Evolutionary conservation across 2,113 vertebrate species (phyloP).

Genomic region (Chlamydotis undulata): DNA sequence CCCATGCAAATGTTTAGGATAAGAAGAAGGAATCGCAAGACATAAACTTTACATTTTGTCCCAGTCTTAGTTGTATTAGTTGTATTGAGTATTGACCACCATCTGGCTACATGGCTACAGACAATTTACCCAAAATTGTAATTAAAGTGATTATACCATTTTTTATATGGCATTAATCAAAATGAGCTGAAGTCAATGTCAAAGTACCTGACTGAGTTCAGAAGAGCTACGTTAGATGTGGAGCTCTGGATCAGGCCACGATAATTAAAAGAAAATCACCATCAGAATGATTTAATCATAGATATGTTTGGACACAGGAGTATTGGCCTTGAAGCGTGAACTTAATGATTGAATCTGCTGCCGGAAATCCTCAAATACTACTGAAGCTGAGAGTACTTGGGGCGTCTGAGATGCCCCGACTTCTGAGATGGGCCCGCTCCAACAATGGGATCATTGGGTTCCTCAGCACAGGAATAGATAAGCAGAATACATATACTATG

Average conservation of each 20-base stretch:
- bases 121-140: background rate
- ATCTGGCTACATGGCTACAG: background rate
- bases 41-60: background rate
- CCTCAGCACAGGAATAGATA: background rate
- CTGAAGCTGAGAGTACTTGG: background rate
- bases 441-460: background rate
- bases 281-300: slow-evolving; percentile 29
- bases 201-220: background rate
- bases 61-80: background rate
- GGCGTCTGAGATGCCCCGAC: background rate
- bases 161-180: background rate
- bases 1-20: background rate
- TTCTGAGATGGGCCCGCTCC: background rate
- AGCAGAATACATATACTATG: background rate
- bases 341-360: slow-evolving; percentile 12
- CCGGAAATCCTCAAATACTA: background rate
- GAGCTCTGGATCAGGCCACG: background rate
- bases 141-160: background rate
- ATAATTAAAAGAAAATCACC: slow-evolving; percentile 42
- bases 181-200: background rate
- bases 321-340: background rate
- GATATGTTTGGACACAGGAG: background rate
- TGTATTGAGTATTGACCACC: background rate
- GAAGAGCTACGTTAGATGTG: background rate
- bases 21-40: background rate